A percentile compares a stretch with the other conserved stretches of the same genome.
Evolutionary conservation across 37 sponge, comb jelly and placozoan genomes (phyloP).

Genomic region (Theonella swinhoei): DNA sequence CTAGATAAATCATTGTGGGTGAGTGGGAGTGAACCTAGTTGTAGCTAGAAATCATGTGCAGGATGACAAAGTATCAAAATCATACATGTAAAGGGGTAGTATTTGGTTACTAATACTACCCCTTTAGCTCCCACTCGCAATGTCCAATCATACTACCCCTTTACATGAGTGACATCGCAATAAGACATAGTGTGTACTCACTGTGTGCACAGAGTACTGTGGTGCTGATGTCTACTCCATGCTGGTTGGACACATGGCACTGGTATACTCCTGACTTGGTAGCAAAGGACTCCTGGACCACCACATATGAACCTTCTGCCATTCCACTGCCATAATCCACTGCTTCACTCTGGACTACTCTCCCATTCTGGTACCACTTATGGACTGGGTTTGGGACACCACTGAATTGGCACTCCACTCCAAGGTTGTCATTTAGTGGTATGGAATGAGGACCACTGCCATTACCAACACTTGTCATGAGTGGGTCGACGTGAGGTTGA

Average conservation of each 20-base stretch:
- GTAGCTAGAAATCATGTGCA: too few species aligned
- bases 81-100: too few species aligned
- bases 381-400: constrained; percentile 13
- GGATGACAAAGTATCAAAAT: too few species aligned
- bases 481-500: neutral
- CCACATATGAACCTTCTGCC: neutral
- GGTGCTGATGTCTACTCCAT: neutral
- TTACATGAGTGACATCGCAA: too few species aligned
- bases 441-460: constrained; percentile 3
- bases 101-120: too few species aligned
- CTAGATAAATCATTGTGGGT: too few species aligned
- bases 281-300: neutral
- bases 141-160: too few species aligned
- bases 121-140: neutral
- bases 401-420: constrained; percentile 6
- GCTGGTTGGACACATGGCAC: constrained; percentile 30
- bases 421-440: neutral
- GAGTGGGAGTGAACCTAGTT: too few species aligned
- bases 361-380: neutral
- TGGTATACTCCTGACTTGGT: constrained; percentile 28
- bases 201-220: constrained; percentile 6
- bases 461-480: neutral
- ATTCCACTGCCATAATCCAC: neutral
- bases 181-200: too few species aligned
- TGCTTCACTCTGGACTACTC: neutral